phyloP scores from a whole-genome alignment of 2,888 invertebrate genomes.

The Idaea aversata region DNA sequence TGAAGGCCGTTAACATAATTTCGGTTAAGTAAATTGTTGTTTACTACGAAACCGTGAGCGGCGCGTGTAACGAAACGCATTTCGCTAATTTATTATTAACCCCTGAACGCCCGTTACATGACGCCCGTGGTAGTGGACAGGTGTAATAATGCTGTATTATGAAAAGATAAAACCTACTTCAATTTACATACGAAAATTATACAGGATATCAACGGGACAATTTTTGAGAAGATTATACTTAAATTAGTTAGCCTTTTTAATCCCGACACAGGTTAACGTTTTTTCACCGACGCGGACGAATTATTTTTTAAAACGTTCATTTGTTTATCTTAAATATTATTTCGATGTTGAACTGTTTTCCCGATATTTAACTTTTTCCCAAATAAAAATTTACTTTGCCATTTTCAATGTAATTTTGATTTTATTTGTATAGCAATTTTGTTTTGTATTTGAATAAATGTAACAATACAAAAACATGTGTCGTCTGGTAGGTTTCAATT shows the following conservation, averaged over 20 bases:
- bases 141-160: conserved; percentile 1
- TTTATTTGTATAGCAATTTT: background rate
- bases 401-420: background rate
- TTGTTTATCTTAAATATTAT: background rate
- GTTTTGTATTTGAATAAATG: background rate
- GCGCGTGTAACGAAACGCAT: background rate
- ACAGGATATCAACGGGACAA: background rate
- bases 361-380: background rate
- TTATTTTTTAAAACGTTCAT: background rate
- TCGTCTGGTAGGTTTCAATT: background rate
- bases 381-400: background rate
- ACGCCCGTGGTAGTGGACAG: background rate
- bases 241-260: background rate
- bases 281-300: background rate
- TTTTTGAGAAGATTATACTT: background rate
- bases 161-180: conserved; percentile 1
- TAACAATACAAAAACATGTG: background rate
- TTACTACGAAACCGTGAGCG: background rate
- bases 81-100: background rate
- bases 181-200: background rate
- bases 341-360: too few relatives aligned
- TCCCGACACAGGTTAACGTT: background rate
- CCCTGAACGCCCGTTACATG: background rate
- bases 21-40: background rate
- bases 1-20: background rate